These are phyloP conservation scores for Drosophila sulfurigaster DNA, from an alignment of 1,140 invertebrate species.

Conservation along the genomic window DNA sequence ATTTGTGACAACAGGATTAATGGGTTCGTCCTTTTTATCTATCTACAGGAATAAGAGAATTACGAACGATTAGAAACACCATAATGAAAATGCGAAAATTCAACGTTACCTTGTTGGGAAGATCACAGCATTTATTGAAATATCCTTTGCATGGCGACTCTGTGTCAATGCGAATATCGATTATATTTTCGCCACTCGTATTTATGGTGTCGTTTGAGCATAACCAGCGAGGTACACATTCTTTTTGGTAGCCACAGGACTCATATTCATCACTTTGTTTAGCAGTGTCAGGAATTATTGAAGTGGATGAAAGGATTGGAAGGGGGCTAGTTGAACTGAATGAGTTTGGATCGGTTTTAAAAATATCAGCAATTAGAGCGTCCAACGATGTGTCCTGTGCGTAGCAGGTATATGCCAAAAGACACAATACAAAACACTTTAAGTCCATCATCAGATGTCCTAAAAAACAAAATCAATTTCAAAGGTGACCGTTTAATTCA, in stretches of 20 bases:
- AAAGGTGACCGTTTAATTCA: neutral
- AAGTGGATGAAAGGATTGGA: slow-evolving; percentile 2
- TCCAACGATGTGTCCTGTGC: slow-evolving; percentile 59
- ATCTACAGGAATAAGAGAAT: slow-evolving; percentile 19
- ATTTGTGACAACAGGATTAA: slow-evolving; percentile 34
- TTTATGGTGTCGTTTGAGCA: slow-evolving; percentile 86
- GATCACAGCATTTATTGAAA: slow-evolving; percentile 71
- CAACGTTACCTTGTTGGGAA: slow-evolving; percentile 70
- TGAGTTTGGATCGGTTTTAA: slow-evolving; percentile 49
- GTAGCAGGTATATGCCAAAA: slow-evolving; percentile 34
- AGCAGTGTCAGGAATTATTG: slow-evolving; percentile 1
- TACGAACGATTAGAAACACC: neutral
- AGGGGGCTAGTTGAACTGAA: slow-evolving; percentile 10
- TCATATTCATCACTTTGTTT: slow-evolving; percentile 40
- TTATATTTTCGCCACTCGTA: slow-evolving; percentile 90
- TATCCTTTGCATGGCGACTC: slow-evolving; percentile 61
- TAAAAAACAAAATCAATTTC: slow-evolving; percentile 16
- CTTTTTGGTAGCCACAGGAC: slow-evolving; percentile 84
- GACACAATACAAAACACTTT: slow-evolving; percentile 44
- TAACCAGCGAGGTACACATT: slow-evolving; percentile 77
- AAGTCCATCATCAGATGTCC: slow-evolving; percentile 35
- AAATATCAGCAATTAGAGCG: slow-evolving; percentile 66
- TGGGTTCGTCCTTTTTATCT: slow-evolving; percentile 21
- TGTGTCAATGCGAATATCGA: slow-evolving; percentile 87
- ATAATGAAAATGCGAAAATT: neutral